Evolutionary conservation across 2,888 invertebrate genomes (phyloP).

Genomic region (Hofmannophila pseudospretella): DNA sequence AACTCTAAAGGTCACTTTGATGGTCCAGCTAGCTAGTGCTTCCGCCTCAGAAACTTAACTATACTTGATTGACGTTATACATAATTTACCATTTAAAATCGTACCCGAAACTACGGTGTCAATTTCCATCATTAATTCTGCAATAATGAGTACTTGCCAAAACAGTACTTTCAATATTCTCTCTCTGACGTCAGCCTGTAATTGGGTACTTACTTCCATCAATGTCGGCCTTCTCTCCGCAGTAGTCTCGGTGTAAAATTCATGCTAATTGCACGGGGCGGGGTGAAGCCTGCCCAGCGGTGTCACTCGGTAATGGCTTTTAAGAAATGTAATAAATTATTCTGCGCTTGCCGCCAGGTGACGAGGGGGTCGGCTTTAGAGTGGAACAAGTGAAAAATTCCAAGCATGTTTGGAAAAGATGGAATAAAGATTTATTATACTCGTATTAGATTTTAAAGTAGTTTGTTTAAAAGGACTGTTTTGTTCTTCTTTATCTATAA

Average conservation of each 20-base stretch:
- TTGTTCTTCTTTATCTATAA: too few relatives aligned
- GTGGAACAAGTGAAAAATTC: constrained; percentile 23
- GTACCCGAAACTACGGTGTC: too few relatives aligned
- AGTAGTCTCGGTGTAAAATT: constrained; percentile 35
- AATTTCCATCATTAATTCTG: background rate
- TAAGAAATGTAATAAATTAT: constrained; percentile 77
- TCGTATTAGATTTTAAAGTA: too few relatives aligned
- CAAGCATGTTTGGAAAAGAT: too few relatives aligned
- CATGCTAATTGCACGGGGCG: constrained; percentile 64
- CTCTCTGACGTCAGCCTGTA: background rate
- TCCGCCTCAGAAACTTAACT: too few relatives aligned
- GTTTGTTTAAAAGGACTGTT: too few relatives aligned
- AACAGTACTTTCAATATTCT: background rate
- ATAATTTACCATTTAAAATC: too few relatives aligned
- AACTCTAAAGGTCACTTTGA: too few relatives aligned
- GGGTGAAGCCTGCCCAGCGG: constrained; percentile 51
- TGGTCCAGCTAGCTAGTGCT: too few relatives aligned
- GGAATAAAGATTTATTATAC: too few relatives aligned
- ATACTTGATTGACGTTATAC: too few relatives aligned
- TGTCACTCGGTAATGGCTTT: constrained; percentile 74
- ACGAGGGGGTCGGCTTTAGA: constrained; percentile 40
- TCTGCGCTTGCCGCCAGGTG: constrained; percentile 63
- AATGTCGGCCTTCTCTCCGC: constrained; percentile 2
- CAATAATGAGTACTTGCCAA: background rate
- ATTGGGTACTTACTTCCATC: constrained; percentile 5